phyloP scores from a whole-genome alignment of 1,140 invertebrate species.

The Prorops nasuta region DNA sequence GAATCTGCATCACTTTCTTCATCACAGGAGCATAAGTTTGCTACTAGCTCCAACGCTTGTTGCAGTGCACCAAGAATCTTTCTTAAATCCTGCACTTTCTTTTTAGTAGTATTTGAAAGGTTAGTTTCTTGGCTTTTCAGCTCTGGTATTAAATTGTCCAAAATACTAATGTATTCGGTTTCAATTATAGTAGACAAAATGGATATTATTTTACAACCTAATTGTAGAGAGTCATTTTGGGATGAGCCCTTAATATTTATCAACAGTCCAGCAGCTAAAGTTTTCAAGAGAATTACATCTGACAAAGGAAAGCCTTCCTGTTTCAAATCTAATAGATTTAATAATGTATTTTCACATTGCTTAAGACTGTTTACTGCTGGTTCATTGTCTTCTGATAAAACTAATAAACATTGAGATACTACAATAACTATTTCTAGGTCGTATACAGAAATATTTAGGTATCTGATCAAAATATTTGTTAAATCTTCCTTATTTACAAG shows the following conservation, averaged over 20 bases:
- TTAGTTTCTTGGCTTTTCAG: conserved; percentile 34
- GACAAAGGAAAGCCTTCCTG: conserved; percentile 44
- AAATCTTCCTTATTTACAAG: conserved; percentile 67
- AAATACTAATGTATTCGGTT: conserved; percentile 34
- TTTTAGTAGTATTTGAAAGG: conserved; percentile 33
- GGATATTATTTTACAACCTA: conserved; percentile 45
- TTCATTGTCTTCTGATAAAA: conserved; percentile 68
- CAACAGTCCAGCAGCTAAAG: conserved; percentile 58
- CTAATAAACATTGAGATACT: conserved; percentile 65
- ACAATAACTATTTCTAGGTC: conserved; percentile 61
- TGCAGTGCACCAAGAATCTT: conserved; percentile 64
- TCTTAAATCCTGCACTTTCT: conserved; percentile 53
- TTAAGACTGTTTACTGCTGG: conserved; percentile 56
- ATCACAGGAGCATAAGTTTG: conserved; percentile 72
- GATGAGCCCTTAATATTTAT: conserved; percentile 53
- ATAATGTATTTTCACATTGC: conserved; percentile 49
- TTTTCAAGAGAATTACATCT: conserved; percentile 57
- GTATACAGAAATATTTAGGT: conserved; percentile 62
- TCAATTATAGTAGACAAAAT: conserved; percentile 54
- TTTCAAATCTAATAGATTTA: conserved; percentile 49
- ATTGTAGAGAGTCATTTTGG: conserved; percentile 37
- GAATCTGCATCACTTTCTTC: conserved; percentile 54
- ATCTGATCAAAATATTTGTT: conserved; percentile 62
- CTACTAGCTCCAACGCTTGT: conserved; percentile 67
- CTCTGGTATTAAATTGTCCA: conserved; percentile 25